phyloP scores from a whole-genome alignment of 2,888 invertebrate genomes.

The Melinaea menophilus region DNA sequence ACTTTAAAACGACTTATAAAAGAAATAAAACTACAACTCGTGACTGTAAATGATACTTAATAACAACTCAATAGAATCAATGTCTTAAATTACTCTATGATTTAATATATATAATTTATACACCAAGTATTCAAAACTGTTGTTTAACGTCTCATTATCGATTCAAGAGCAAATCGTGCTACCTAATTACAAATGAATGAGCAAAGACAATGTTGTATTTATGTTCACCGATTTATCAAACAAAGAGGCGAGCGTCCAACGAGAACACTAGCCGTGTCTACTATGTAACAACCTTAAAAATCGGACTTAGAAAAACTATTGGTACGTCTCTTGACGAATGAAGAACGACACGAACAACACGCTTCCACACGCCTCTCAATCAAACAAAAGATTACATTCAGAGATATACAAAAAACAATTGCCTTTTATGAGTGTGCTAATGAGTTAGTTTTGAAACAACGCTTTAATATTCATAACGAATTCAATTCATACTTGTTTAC shows the following conservation, averaged over 20 bases:
- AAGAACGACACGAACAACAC: constrained; percentile 51
- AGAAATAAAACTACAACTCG: no score
- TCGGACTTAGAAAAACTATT: constrained; percentile 65
- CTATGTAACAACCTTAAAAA: constrained; percentile 63
- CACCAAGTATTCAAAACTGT: constrained; percentile 25
- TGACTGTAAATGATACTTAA: no score
- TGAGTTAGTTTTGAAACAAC: constrained; percentile 44
- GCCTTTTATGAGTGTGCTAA: constrained; percentile 64
- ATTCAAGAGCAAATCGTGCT: constrained; percentile 76
- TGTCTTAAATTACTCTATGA: no score
- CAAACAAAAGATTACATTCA: constrained; percentile 51
- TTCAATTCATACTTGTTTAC: constrained; percentile 31
- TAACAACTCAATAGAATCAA: no score
- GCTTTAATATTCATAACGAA: constrained; percentile 47
- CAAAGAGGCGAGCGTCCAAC: constrained; percentile 64
- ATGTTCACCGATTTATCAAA: constrained; percentile 75
- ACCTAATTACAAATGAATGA: constrained; percentile 74
- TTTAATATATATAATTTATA: no score
- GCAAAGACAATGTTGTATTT: constrained; percentile 73
- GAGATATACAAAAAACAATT: constrained; percentile 66
- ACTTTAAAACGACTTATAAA: no score
- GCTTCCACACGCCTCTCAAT: constrained; percentile 50
- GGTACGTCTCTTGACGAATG: constrained; percentile 57
- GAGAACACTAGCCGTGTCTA: constrained; percentile 44
- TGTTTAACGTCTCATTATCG: constrained; percentile 63